Conservation (phyloP, 2,888 invertebrate genomes). For the Caenorhabditis doughertyi region DNA sequence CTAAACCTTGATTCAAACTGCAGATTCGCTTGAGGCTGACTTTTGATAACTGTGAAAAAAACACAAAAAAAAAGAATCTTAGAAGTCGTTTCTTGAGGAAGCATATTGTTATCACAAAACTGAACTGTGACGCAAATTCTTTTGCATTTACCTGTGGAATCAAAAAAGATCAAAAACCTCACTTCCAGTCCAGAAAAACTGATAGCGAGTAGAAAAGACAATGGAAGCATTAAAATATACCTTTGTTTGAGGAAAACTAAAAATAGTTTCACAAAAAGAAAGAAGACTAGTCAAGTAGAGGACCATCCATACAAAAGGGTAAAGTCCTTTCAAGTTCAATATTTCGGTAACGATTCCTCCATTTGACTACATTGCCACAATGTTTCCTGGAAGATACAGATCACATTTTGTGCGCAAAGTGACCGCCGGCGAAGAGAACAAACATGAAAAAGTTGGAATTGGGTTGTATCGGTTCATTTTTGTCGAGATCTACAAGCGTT, state of each 20-base stretch:
- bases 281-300: not conserved
- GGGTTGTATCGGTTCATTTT: slow-evolving; percentile 45
- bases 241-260: slow-evolving; percentile 17
- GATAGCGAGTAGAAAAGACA: slow-evolving; percentile 15
- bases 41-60: too few species aligned
- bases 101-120: not conserved
- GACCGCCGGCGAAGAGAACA: slow-evolving; percentile 61
- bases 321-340: not conserved
- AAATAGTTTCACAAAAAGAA: not conserved
- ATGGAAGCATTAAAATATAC: slow-evolving; percentile 5
- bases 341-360: slow-evolving; percentile 16
- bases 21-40: too few species aligned
- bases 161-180: slow-evolving; percentile 7
- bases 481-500: slow-evolving; percentile 26
- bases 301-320: slow-evolving; percentile 17
- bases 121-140: slow-evolving; percentile 15
- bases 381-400: slow-evolving; percentile 55
- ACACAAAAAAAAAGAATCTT: too few species aligned
- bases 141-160: slow-evolving; percentile 3
- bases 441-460: slow-evolving; percentile 53
- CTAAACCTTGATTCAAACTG: too few species aligned
- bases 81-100: too few species aligned
- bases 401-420: slow-evolving; percentile 59
- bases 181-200: not conserved
- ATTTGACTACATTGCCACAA: slow-evolving; percentile 28